Percentiles rank a stretch among this genome's conserved stretches.
phyloP scores from a whole-genome alignment of 2,113 vertebrate species.

The Psammodynastes pulverulentus region DNA sequence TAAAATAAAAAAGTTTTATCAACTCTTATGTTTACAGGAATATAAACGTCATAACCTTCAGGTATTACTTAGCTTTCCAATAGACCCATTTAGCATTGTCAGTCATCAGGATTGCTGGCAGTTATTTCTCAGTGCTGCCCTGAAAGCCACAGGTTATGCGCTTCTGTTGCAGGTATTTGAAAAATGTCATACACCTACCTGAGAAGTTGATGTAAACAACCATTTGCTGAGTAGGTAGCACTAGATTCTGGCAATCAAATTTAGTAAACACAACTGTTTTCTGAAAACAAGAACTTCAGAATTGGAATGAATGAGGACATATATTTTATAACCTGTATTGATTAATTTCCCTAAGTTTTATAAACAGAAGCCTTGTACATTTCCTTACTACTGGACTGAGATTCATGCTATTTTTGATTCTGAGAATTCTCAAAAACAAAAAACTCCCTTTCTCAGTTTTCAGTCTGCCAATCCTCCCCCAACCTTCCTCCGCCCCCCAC shows the following conservation, averaged over 20 bases:
- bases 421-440: not conserved
- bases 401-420: not conserved
- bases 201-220: not conserved
- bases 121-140: not conserved
- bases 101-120: not conserved
- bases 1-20: not conserved
- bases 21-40: not conserved
- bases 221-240: not conserved
- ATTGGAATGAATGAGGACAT: not conserved
- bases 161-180: not conserved
- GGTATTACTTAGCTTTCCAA: not conserved
- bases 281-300: not conserved
- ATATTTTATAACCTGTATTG: not conserved
- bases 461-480: not conserved
- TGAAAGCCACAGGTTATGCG: not conserved
- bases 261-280: not conserved
- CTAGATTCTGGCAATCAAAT: not conserved
- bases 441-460: not conserved
- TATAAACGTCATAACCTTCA: not conserved
- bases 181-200: not conserved
- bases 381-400: not conserved
- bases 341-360: not conserved
- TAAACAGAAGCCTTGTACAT: not conserved
- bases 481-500: not conserved
- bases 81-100: not conserved